Evolutionary conservation across 64 coral and sea anemone species (phyloP), one percentile per base, ranked within the genome.

Genomic region (Trachythela sp.): DNA sequence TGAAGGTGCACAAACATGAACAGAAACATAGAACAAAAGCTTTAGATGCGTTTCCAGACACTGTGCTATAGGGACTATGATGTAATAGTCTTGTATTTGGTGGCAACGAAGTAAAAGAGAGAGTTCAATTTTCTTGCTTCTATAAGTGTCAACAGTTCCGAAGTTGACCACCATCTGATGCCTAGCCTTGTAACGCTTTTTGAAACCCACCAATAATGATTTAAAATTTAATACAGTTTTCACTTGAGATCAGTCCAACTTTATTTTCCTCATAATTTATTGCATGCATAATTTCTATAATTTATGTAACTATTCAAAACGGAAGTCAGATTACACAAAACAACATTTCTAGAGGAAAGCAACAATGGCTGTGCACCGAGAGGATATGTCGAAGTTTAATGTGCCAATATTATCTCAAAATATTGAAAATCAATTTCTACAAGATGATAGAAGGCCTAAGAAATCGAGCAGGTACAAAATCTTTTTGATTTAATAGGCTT

Each of bases 401-500:
- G 13, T 15, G 2, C 75, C 20, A 80, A 36, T 35, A 35, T 36
- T 29, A 9, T 30, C 31, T 18, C 75, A 80, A 37, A 80, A 80
- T 80, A 30, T 80, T 35, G 75, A 80, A 37, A 80, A 80, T 36
- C 31, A 15, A 9, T 17, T 39, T 9, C 15, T 80, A 37, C 75
- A 80, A 80, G 37, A 35, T 15, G 75, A 35, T 10, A 20, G 33
- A 80, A 35, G 35, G 30, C 75, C 75, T 0, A 80, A 39, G 30
- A 80, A 80, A 80, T 29, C 75, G 20, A 80, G 75, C 75, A 80
- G 75, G 75, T 80, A 68, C 30, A 68, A 68, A 68, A 45, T 11
- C 42, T 4, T 45, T 45, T 64, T 64, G 24, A 64, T 64, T 64
- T 24, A 0, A 64, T 6, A n/a, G n/a, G n/a, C 24, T 64, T 64